These are phyloP conservation scores for Arctocebus calabarensis DNA, from an alignment of 2,797 vertebrate species.

Conservation along the genomic window DNA sequence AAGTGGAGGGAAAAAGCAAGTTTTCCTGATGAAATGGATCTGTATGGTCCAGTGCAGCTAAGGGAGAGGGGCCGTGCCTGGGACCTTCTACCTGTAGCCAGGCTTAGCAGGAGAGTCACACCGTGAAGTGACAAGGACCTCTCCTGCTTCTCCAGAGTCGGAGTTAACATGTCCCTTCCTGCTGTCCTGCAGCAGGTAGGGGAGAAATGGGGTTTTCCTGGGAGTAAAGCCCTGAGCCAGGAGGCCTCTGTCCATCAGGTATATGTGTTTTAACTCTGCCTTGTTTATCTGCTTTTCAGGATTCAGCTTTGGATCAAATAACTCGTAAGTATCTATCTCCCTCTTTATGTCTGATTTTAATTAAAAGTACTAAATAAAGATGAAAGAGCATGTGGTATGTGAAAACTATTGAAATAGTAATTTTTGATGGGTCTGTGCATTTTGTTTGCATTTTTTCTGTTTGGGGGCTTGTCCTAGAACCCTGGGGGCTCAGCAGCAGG, in stretches of 20 bases:
- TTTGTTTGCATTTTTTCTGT: background rate
- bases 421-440: background rate
- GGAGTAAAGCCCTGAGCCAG: too few relatives aligned
- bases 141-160: too few relatives aligned
- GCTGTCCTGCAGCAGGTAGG: rapidly evolving
- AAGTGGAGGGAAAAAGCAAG: background rate
- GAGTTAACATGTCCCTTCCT: background rate
- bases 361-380: background rate
- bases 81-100: background rate
- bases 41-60: rapidly evolving
- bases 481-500: background rate
- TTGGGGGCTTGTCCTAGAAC: conserved; percentile 30
- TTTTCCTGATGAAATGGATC: background rate
- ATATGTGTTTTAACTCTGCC: background rate
- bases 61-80: rapidly evolving
- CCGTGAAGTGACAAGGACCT: background rate
- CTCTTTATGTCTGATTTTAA: background rate
- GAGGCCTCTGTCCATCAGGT: background rate
- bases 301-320: conserved; percentile 93
- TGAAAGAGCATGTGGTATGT: background rate
- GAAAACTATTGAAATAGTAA: background rate
- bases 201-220: background rate
- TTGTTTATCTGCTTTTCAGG: conserved; percentile 85
- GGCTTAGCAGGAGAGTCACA: background rate
- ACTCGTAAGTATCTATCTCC: conserved; percentile 91